phyloP scores from a whole-genome alignment of 2,888 invertebrate genomes.

The Agrenia bidenticulata region DNA sequence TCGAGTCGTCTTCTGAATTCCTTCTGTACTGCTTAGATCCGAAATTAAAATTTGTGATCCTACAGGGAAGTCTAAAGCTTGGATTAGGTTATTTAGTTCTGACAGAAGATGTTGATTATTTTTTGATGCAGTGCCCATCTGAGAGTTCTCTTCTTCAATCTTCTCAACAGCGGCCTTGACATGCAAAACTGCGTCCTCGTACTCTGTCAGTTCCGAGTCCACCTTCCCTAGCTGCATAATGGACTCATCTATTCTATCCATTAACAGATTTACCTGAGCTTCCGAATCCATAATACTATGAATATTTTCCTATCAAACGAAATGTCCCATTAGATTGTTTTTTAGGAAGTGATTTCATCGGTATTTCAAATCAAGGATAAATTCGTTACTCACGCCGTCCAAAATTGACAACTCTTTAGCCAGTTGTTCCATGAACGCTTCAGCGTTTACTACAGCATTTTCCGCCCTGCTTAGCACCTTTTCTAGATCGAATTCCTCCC shows the following conservation, averaged over 20 bases:
- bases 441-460: constrained; percentile 84
- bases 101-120: constrained; percentile 78
- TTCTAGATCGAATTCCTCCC: constrained; percentile 81
- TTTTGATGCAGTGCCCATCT: constrained; percentile 79
- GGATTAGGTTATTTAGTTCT: constrained; percentile 71
- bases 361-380: background rate
- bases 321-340: background rate
- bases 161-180: constrained; percentile 86
- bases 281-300: constrained; percentile 90
- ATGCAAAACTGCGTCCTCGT: constrained; percentile 78
- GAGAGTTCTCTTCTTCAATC: constrained; percentile 85
- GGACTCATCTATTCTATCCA: constrained; percentile 73
- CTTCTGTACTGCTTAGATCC: constrained; percentile 48
- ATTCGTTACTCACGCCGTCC: constrained; percentile 73
- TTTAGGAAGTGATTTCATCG: too few species aligned
- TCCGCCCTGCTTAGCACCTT: constrained; percentile 81
- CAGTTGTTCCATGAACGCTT: constrained; percentile 69
- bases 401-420: constrained; percentile 80
- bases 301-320: constrained; percentile 72
- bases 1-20: constrained; percentile 47
- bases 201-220: constrained; percentile 72
- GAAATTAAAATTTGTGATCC: constrained; percentile 47
- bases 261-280: constrained; percentile 69
- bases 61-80: constrained; percentile 49
- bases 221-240: constrained; percentile 72